phyloP scores from a whole-genome alignment of 2,888 invertebrate genomes.

The Dolichomitus sp. region DNA sequence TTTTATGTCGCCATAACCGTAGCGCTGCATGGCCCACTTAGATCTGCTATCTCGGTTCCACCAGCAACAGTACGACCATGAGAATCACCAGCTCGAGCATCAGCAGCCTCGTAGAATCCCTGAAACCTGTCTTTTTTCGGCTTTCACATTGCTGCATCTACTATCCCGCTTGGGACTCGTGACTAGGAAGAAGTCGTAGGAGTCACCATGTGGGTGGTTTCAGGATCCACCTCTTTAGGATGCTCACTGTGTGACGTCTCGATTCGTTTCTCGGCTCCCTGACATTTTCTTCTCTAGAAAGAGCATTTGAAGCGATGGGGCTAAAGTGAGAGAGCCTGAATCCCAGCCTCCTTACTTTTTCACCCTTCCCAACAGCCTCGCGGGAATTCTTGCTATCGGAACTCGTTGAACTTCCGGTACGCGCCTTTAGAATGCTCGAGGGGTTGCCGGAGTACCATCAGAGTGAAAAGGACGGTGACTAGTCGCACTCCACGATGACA shows the following conservation, averaged over 20 bases:
- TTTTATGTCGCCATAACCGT: slow-evolving; percentile 86
- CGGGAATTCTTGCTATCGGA: slow-evolving; percentile 61
- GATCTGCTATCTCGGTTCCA: slow-evolving; percentile 84
- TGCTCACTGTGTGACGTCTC: slow-evolving; percentile 51
- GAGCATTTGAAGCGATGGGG: slow-evolving; percentile 38
- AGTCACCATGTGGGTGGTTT: slow-evolving; percentile 61
- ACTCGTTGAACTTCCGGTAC: slow-evolving; percentile 65
- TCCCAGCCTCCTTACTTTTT: slow-evolving; percentile 64
- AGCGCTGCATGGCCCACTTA: slow-evolving; percentile 86
- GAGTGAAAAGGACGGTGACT: slow-evolving; percentile 53
- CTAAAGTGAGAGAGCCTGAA: slow-evolving; percentile 35
- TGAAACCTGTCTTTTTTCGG: slow-evolving; percentile 21
- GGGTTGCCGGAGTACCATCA: slow-evolving; percentile 26
- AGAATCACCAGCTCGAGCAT: slow-evolving; percentile 62
- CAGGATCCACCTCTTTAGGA: slow-evolving; percentile 42
- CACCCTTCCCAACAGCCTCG: slow-evolving; percentile 36
- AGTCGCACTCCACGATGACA: slow-evolving; percentile 63
- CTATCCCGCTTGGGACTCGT: slow-evolving; percentile 75
- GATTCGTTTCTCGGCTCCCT: slow-evolving; percentile 29
- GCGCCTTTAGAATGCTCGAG: slow-evolving; percentile 54
- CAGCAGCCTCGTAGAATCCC: slow-evolving; percentile 52
- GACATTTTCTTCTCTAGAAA: slow-evolving; percentile 55
- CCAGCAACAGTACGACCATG: slow-evolving; percentile 72
- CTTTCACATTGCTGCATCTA: slow-evolving; percentile 77
- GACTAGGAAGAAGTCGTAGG: slow-evolving; percentile 39